Conservation (phyloP, 35 echinoderm and acorn worm genomes). For the Hemicentrotus pulcherrimus region DNA sequence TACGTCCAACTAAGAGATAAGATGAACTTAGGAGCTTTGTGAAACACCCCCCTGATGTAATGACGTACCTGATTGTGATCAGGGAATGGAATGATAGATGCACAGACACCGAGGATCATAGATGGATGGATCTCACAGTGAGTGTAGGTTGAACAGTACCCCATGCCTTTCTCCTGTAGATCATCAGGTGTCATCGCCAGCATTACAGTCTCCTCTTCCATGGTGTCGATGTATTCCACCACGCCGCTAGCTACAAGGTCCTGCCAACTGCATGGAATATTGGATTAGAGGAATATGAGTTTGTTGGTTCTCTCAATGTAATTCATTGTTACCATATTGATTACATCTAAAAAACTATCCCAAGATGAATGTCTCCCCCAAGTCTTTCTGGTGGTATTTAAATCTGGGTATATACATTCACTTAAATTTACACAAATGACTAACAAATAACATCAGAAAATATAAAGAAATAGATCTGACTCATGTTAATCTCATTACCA, state of each 20-base stretch:
- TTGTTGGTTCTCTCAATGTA: not conserved
- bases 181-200: conserved; percentile 95
- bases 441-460: no score
- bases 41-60: no score
- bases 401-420: no score
- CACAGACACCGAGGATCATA: conserved; percentile 99
- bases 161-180: conserved; percentile 75
- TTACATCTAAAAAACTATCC: no score
- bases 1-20: no score
- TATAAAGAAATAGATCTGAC: no score
- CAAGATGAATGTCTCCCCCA: no score
- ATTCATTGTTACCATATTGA: not conserved
- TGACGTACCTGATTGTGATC: conserved; percentile 97
- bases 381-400: no score
- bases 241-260: conserved; percentile 98
- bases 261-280: conserved; percentile 72
- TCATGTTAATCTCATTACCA: no score
- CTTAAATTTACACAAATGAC: no score
- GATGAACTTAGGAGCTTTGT: no score
- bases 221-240: conserved; percentile 98
- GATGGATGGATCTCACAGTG: conserved; percentile 99
- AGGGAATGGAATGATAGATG: conserved; percentile 99
- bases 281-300: not conserved
- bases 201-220: conserved; percentile 97
- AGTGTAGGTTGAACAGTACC: conserved; percentile 98